Evolutionary conservation across 2,888 invertebrate species (phyloP).

Genomic region (Willowsia nigromaculata): DNA sequence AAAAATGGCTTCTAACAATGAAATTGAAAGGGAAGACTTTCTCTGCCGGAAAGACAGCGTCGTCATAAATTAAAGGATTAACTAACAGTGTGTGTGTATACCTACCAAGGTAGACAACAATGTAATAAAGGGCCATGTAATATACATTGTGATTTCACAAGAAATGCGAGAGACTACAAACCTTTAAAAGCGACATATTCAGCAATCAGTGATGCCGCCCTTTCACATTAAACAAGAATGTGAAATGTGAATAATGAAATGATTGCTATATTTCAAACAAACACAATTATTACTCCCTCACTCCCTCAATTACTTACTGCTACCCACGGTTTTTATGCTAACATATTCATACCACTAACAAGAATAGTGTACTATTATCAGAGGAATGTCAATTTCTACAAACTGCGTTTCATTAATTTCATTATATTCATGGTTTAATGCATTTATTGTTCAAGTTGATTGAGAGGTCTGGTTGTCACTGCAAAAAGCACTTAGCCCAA

Average conservation of each 20-base stretch:
- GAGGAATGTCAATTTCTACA: too few relatives aligned
- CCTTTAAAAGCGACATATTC: neutral
- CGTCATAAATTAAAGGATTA: neutral
- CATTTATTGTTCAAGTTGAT: too few relatives aligned
- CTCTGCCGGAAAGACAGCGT: slow-evolving; percentile 51
- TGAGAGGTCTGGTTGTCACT: too few relatives aligned
- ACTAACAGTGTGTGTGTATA: neutral
- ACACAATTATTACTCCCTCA: neutral
- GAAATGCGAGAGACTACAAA: neutral
- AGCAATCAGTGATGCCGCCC: neutral
- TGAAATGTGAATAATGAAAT: neutral
- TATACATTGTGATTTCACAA: neutral
- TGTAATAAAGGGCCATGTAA: neutral
- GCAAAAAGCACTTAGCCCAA: neutral
- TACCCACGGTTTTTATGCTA: neutral
- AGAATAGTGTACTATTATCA: too few relatives aligned
- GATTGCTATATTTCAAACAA: neutral
- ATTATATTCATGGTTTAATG: too few relatives aligned
- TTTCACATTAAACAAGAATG: neutral
- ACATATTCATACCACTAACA: too few relatives aligned
- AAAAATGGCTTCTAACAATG: slow-evolving; percentile 15
- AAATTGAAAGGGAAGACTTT: slow-evolving; percentile 41
- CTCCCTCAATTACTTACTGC: neutral
- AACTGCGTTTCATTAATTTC: too few relatives aligned
- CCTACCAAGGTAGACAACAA: neutral